Conservation (phyloP, 2,888 invertebrate species). For the Mythimna albipuncta region DNA sequence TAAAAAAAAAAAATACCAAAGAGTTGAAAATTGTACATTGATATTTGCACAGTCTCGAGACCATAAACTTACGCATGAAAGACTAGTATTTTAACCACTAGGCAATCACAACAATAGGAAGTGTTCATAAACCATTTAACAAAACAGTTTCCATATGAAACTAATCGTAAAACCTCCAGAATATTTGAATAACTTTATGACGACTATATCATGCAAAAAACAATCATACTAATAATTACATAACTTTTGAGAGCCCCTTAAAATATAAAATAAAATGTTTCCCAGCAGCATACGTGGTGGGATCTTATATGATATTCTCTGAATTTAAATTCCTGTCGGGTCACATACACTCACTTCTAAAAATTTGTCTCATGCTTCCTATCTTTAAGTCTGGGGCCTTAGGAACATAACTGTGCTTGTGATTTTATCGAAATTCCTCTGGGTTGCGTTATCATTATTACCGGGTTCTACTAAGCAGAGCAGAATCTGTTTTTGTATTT, state of each 20-base stretch:
- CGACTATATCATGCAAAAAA: neutral
- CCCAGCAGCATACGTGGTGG: slow-evolving; percentile 10
- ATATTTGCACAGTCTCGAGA: no score
- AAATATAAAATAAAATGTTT: slow-evolving; percentile 33
- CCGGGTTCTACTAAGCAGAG: neutral
- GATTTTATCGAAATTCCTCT: slow-evolving; percentile 20
- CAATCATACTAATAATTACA: slow-evolving; percentile 23
- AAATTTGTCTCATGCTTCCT: slow-evolving; percentile 34
- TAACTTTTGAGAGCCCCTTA: slow-evolving; percentile 3
- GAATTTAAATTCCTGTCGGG: slow-evolving; percentile 46
- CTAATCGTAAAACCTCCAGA: neutral
- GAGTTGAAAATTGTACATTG: no score
- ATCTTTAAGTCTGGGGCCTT: slow-evolving; percentile 13
- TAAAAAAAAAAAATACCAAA: no score
- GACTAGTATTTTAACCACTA: no score
- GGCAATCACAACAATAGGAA: no score
- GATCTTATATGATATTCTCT: slow-evolving; percentile 33
- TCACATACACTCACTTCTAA: slow-evolving; percentile 37
- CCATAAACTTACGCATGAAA: no score
- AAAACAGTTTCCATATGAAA: neutral
- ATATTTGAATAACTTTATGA: neutral
- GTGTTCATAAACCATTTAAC: neutral
- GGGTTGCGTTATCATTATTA: slow-evolving; percentile 23
- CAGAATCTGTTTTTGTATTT: neutral
- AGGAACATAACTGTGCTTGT: slow-evolving; percentile 22